A percentile compares a stretch with the other conserved stretches of the same genome.
These are phyloP conservation scores for Bhutanitis thaidina DNA, from an alignment of 2,888 invertebrate genomes.

Conservation along the genomic window DNA sequence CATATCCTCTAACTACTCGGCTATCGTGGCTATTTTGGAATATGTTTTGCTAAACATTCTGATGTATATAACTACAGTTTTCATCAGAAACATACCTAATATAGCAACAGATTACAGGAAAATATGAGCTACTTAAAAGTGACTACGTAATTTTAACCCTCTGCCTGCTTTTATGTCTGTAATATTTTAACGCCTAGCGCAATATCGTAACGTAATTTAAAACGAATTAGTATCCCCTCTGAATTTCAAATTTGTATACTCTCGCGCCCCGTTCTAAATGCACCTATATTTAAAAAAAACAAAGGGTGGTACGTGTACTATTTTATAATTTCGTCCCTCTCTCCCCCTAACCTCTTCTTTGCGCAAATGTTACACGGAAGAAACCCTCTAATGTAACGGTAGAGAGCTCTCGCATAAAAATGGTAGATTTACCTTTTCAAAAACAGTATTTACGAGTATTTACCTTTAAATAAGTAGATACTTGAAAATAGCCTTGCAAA, in stretches of 20 bases:
- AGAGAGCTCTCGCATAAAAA: conserved; percentile 54
- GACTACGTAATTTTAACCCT: conserved; percentile 16
- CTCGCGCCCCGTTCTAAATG: conserved; percentile 61
- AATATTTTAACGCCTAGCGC: conserved; percentile 69
- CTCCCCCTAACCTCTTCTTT: conserved; percentile 36
- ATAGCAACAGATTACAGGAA: not conserved
- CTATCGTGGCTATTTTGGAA: too few relatives aligned
- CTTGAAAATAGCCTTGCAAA: too few relatives aligned
- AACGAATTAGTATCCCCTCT: conserved; percentile 77
- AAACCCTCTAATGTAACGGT: conserved; percentile 65
- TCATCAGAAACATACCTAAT: too few relatives aligned
- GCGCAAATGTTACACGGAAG: conserved; percentile 53
- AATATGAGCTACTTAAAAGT: not conserved
- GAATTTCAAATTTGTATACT: conserved; percentile 71
- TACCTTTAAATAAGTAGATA: conserved; percentile 11
- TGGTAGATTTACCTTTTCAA: conserved; percentile 50
- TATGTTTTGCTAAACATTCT: too few relatives aligned
- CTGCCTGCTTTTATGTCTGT: conserved; percentile 56
- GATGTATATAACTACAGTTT: too few relatives aligned
- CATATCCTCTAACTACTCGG: too few relatives aligned
- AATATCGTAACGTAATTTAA: conserved; percentile 80
- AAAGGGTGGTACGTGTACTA: conserved; percentile 66
- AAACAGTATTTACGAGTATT: conserved; percentile 29
- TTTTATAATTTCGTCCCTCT: conserved; percentile 63
- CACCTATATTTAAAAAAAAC: conserved; percentile 56